A percentile compares a stretch with the other conserved stretches of the same genome.
phyloP scores from a whole-genome alignment of 2,797 vertebrate species.

The Myotis vivesi region DNA sequence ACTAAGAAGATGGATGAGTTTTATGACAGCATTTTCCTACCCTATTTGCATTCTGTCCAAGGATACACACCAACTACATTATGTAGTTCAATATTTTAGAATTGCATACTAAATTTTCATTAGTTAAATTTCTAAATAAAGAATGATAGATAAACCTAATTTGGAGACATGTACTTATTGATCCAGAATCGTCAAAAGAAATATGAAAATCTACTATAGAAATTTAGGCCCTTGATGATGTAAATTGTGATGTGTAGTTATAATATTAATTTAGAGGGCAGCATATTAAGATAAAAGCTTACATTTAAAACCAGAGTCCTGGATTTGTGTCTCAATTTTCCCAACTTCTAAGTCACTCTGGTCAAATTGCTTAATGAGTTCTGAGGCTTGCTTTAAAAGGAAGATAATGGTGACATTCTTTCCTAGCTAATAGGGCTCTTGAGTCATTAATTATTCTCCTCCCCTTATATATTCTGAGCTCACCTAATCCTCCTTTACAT shows the following conservation, averaged over 20 bases:
- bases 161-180: neutral
- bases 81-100: neutral
- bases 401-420: neutral
- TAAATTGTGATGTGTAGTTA: neutral
- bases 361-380: neutral
- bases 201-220: neutral
- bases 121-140: neutral
- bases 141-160: neutral
- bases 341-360: neutral
- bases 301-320: neutral
- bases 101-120: neutral
- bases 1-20: neutral
- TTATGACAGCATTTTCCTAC: neutral
- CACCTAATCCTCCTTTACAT: neutral
- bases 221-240: neutral
- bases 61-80: neutral
- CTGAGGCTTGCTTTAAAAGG: neutral
- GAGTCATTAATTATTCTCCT: neutral
- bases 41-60: neutral
- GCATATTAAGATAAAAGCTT: neutral
- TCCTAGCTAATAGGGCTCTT: neutral
- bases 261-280: neutral
- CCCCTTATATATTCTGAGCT: neutral
- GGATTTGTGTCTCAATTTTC: neutral
- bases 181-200: neutral